Evolutionary conservation across 2,888 invertebrate species (phyloP).

Genomic region (Brachylomia viminalis): DNA sequence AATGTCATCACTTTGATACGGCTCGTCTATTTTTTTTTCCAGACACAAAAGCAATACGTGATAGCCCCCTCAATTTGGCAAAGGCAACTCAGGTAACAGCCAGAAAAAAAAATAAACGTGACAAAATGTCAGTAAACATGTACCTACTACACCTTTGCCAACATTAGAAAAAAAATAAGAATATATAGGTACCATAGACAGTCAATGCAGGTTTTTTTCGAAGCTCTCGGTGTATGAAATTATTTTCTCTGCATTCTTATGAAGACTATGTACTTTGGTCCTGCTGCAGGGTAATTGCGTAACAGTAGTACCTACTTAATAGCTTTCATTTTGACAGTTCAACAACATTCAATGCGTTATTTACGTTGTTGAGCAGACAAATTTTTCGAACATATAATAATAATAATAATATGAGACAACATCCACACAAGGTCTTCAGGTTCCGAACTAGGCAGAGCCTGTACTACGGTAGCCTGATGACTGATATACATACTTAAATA

Average conservation of each 20-base stretch:
- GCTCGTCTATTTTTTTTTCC: constrained; percentile 80
- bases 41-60: constrained; percentile 76
- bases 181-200: constrained; percentile 38
- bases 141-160: constrained; percentile 84
- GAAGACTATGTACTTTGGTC: too few species aligned
- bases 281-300: too few species aligned
- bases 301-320: too few species aligned
- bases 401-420: too few species aligned
- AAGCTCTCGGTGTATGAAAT: constrained; percentile 20
- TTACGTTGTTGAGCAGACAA: too few species aligned
- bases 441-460: too few species aligned
- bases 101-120: constrained; percentile 85
- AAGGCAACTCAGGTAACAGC: constrained; percentile 84
- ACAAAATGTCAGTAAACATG: constrained; percentile 90
- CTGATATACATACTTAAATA: too few species aligned
- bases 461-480: too few species aligned
- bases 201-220: constrained; percentile 62
- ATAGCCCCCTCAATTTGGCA: constrained; percentile 84
- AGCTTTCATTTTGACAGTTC: too few species aligned
- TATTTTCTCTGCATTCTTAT: constrained; percentile 33
- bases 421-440: too few species aligned
- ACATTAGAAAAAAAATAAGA: constrained; percentile 69
- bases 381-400: too few species aligned
- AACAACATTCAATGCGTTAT: too few species aligned
- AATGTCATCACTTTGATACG: constrained; percentile 85